Evolutionary conservation across 2,113 vertebrate genomes (phyloP).

Genomic region (Pedionomus torquatus): DNA sequence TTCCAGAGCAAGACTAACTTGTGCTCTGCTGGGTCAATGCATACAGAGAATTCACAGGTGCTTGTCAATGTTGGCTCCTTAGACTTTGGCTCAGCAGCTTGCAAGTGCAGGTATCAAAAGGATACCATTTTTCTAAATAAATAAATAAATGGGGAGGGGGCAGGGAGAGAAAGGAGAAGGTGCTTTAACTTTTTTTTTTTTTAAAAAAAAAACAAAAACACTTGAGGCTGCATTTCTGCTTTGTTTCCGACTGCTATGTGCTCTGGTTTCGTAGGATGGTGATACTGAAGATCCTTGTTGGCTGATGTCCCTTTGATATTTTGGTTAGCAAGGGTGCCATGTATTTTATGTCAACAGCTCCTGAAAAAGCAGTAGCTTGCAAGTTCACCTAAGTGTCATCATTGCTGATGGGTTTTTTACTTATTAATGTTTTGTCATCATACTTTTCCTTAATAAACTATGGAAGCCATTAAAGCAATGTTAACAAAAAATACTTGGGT

Average conservation of each 20-base stretch:
- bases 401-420: not conserved
- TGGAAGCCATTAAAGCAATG: not conserved
- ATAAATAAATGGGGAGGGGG: too few species aligned
- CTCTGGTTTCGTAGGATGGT: not conserved
- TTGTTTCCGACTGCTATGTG: not conserved
- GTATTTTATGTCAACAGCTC: not conserved
- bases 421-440: not conserved
- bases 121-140: not conserved
- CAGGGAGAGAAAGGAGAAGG: not conserved
- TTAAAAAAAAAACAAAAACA: too few species aligned
- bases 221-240: not conserved
- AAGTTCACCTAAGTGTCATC: not conserved
- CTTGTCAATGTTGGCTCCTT: not conserved
- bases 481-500: not conserved
- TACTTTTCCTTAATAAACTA: not conserved
- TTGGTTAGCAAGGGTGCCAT: not conserved
- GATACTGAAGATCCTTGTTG: not conserved
- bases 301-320: not conserved
- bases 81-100: not conserved
- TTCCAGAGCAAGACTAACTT: not conserved
- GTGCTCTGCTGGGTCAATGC: not conserved
- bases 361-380: not conserved
- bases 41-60: fast-evolving
- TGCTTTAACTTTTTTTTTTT: not conserved
- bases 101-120: not conserved